These are phyloP conservation scores for Proterorhinus semilunaris DNA, from an alignment of 2,113 vertebrate genomes.

Conservation along the genomic window DNA sequence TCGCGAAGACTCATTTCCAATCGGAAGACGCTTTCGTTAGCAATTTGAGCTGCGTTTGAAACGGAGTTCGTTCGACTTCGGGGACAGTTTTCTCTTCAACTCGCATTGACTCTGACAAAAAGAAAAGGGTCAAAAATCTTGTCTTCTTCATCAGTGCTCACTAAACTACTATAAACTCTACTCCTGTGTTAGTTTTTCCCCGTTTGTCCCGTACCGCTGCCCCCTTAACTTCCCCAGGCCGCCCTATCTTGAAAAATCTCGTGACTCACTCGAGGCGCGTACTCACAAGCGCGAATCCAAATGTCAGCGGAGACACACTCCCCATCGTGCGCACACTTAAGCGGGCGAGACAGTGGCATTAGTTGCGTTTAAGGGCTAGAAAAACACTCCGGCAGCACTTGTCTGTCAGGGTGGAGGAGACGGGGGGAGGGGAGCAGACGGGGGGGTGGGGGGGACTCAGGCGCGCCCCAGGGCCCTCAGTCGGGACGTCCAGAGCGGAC, in stretches of 20 bases:
- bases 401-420: slow-evolving; percentile 39
- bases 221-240: not conserved
- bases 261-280: not conserved
- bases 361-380: slow-evolving; percentile 56
- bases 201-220: not conserved
- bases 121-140: no score
- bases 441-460: slow-evolving; percentile 27
- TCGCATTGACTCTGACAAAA: no score
- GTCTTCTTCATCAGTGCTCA: not conserved
- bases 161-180: not conserved
- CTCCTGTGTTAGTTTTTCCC: not conserved
- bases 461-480: slow-evolving; percentile 38
- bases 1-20: no score
- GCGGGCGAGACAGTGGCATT: slow-evolving; percentile 56
- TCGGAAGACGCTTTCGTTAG: no score
- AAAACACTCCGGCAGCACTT: slow-evolving; percentile 56
- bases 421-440: slow-evolving; percentile 34
- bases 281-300: slow-evolving; percentile 9
- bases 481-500: slow-evolving; percentile 39
- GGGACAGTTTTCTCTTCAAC: no score
- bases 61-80: no score
- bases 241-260: slow-evolving; percentile 5
- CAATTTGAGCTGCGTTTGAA: no score
- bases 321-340: slow-evolving; percentile 39
- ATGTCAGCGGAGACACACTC: slow-evolving; percentile 24